Conservation (phyloP, 1,140 invertebrate genomes). For the Lepidurus apus region DNA sequence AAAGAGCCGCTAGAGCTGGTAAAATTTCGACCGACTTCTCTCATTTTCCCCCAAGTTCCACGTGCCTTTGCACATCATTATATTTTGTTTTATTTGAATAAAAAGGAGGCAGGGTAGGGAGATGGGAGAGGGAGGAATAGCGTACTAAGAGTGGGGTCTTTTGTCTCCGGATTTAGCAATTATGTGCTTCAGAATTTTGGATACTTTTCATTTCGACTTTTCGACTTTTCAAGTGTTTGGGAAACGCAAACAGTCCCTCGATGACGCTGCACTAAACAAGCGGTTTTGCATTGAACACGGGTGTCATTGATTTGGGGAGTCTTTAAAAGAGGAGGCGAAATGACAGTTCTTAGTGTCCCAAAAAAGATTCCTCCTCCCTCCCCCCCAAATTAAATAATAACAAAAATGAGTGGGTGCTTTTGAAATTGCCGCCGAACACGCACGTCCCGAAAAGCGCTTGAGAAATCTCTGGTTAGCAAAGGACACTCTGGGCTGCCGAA, state of each 20-base stretch:
- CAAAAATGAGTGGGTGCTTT: not conserved
- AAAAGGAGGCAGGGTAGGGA: no score
- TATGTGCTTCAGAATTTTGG: not conserved
- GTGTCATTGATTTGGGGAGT: constrained; percentile 3
- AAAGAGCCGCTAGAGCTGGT: not conserved
- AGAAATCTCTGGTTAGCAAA: not conserved
- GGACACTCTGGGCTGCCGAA: not conserved
- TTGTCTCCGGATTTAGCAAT: not conserved
- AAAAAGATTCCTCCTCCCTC: not conserved
- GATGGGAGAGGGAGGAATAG: no score
- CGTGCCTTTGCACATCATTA: constrained; percentile 16
- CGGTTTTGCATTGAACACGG: not conserved
- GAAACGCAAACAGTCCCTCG: not conserved
- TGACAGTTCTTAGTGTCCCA: constrained; percentile 7
- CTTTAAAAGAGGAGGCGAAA: not conserved
- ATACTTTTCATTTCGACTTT: not conserved
- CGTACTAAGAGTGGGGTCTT: not conserved
- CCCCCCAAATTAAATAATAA: no score
- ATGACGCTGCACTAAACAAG: not conserved
- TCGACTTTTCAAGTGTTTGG: not conserved
- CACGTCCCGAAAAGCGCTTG: not conserved
- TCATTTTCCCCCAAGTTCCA: constrained; percentile 1
- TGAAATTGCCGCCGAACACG: not conserved
- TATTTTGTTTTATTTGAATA: not conserved
- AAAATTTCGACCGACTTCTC: not conserved